phyloP scores from a whole-genome alignment of 2,113 vertebrate species.

The Sardina pilchardus region DNA sequence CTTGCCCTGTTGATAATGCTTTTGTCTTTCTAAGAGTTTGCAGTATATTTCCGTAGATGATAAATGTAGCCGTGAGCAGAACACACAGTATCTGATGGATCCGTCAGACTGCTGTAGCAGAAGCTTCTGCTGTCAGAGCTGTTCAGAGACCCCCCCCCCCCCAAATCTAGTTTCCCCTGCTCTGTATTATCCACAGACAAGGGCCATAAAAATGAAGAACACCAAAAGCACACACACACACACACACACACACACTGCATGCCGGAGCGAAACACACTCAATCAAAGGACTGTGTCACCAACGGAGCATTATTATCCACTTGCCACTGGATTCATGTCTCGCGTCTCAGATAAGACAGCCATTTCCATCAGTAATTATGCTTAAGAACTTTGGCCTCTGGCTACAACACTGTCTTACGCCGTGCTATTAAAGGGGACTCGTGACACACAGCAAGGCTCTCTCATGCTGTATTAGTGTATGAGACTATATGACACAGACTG shows the following conservation, averaged over 20 bases:
- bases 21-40: background rate
- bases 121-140: background rate
- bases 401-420: constrained; percentile 47
- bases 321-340: constrained; percentile 54
- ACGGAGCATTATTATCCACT: constrained; percentile 52
- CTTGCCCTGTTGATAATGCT: background rate
- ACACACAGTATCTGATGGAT: background rate
- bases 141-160: background rate
- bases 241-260: background rate
- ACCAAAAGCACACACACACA: background rate
- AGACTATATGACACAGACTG: constrained; percentile 56
- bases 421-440: constrained; percentile 55
- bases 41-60: background rate
- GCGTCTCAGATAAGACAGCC: constrained; percentile 59
- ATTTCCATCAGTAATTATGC: constrained; percentile 68
- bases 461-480: constrained; percentile 64
- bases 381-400: constrained; percentile 68
- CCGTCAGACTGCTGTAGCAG: background rate
- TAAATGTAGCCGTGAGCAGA: background rate
- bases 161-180: background rate
- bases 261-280: background rate
- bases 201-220: background rate
- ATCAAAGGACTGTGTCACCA: constrained; percentile 37
- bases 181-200: background rate
- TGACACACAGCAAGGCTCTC: constrained; percentile 48